Conservation (phyloP, 2,888 invertebrate genomes). For the Heliconius ethilla region DNA sequence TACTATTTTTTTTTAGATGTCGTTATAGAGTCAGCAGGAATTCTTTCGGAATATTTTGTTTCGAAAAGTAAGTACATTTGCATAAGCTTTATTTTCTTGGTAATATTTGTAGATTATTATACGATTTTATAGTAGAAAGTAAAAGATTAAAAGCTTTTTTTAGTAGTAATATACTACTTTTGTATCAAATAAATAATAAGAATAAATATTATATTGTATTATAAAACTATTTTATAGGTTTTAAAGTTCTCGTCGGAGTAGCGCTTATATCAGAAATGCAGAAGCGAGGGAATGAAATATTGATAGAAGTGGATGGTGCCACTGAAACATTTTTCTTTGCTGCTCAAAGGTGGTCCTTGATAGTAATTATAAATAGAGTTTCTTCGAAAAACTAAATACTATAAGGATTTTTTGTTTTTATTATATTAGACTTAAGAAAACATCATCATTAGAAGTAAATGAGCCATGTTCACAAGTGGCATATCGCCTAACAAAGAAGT, state of each 20-base stretch:
- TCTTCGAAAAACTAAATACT: neutral
- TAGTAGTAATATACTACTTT: neutral
- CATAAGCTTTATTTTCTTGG: neutral
- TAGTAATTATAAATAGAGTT: neutral
- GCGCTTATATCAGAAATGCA: slow-evolving; percentile 72
- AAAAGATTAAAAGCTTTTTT: neutral
- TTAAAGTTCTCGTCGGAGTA: slow-evolving; percentile 60
- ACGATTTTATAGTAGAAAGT: neutral
- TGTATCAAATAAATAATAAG: neutral
- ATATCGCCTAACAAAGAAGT: slow-evolving; percentile 56
- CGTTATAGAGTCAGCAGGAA: slow-evolving; percentile 65
- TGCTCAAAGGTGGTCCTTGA: slow-evolving; percentile 64
- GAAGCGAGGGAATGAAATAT: slow-evolving; percentile 65
- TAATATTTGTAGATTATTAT: neutral
- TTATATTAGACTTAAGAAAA: slow-evolving; percentile 59
- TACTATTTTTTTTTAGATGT: slow-evolving; percentile 59
- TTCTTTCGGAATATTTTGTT: slow-evolving; percentile 66
- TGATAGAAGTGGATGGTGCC: slow-evolving; percentile 59
- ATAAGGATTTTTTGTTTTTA: neutral
- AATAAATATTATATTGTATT: neutral
- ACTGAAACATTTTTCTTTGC: slow-evolving; percentile 68
- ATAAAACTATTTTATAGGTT: slow-evolving; percentile 54
- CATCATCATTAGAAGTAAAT: slow-evolving; percentile 48
- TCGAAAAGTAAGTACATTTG: slow-evolving; percentile 59
- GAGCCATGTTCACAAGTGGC: slow-evolving; percentile 57